Percentiles rank a stretch among this genome's conserved stretches.
phyloP scores from a whole-genome alignment of 2,113 vertebrate genomes.

The Cheilinus undulatus region DNA sequence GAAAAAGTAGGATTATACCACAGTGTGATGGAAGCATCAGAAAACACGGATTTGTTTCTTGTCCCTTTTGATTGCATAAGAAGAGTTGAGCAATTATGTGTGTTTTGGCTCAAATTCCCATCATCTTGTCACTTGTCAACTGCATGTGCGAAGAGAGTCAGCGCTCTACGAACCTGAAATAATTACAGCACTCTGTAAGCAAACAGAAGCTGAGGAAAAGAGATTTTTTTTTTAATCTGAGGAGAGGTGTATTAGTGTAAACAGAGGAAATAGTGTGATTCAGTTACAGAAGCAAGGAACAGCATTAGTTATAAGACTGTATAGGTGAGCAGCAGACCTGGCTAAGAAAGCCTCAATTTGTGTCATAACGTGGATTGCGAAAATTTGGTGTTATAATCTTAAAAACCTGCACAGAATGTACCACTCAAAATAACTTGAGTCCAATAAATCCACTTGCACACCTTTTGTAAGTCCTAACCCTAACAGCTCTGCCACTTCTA shows the following conservation, averaged over 20 bases:
- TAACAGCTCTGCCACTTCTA: neutral
- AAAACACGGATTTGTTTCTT: neutral
- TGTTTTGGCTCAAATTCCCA: slow-evolving; percentile 12
- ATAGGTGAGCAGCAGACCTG: slow-evolving; percentile 4
- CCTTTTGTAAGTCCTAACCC: neutral
- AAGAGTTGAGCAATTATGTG: neutral
- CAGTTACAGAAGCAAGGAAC: too few relatives aligned
- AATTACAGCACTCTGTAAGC: slow-evolving; percentile 5
- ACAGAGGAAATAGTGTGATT: too few relatives aligned
- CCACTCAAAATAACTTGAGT: neutral
- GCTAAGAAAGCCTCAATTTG: neutral
- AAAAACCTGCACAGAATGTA: slow-evolving; percentile 10
- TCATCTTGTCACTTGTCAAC: slow-evolving; percentile 11
- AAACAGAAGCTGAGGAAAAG: slow-evolving; percentile 4
- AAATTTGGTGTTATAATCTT: neutral
- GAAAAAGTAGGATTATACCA: neutral
- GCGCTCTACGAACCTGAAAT: slow-evolving; percentile 2
- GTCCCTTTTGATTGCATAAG: neutral
- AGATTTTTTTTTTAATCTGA: neutral
- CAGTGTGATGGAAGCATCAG: neutral
- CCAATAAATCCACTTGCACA: neutral
- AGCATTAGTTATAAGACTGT: neutral
- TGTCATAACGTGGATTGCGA: neutral
- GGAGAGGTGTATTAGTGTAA: neutral
- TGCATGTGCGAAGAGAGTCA: neutral